phyloP scores from a whole-genome alignment of 2,888 invertebrate species.

The Clunio marinus region DNA sequence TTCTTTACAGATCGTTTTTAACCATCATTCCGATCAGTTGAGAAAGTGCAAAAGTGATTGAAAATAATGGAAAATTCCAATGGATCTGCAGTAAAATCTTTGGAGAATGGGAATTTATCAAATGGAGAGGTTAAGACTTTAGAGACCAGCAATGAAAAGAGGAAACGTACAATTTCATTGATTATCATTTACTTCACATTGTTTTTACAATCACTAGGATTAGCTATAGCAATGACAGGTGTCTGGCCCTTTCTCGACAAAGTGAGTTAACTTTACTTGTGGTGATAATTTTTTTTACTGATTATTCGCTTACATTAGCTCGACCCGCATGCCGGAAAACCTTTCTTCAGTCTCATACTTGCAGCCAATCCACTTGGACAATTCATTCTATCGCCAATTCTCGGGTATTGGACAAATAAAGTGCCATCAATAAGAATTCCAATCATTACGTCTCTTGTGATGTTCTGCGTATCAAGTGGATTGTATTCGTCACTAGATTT shows the following conservation, averaged over 20 bases:
- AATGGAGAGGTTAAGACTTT: conserved; percentile 47
- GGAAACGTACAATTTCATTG: conserved; percentile 72
- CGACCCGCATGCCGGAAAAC: conserved; percentile 43
- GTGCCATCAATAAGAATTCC: conserved; percentile 19
- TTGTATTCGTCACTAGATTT: conserved; percentile 26
- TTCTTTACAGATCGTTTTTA: conserved; percentile 22
- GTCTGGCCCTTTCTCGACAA: conserved; percentile 34
- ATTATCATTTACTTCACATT: conserved; percentile 82
- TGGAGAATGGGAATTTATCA: background rate
- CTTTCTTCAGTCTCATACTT: conserved; percentile 12
- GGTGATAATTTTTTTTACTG: background rate
- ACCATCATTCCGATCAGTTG: conserved; percentile 20
- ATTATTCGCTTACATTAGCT: conserved; percentile 47
- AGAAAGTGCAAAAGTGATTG: background rate
- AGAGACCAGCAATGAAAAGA: conserved; percentile 64
- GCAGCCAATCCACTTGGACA: conserved; percentile 35
- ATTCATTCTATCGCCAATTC: conserved; percentile 16
- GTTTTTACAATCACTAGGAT: conserved; percentile 84
- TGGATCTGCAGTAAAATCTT: background rate
- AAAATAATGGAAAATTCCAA: conserved; percentile 1
- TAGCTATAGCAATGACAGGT: conserved; percentile 29
- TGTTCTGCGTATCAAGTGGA: conserved; percentile 20
- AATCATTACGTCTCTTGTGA: conserved; percentile 5
- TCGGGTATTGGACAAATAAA: conserved; percentile 29
- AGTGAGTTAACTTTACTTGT: conserved; percentile 48